Base-by-base conservation (phyloP, 2,113 vertebrate genomes). In the Psilopogon haemacephalus region DNA sequence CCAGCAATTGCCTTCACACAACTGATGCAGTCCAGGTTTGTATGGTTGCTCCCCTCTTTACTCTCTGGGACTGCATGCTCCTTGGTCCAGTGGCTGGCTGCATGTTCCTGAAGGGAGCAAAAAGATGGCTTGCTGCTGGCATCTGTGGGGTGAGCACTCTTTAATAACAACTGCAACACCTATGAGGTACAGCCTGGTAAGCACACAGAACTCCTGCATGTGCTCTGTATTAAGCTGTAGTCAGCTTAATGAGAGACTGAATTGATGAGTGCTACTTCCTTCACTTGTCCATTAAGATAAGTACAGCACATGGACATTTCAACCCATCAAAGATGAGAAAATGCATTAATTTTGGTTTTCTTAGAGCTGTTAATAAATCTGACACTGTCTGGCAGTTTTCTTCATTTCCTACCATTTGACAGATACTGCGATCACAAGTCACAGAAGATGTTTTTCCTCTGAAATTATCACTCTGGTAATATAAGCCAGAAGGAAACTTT, bases 311-410 rank as follows among this genome's bases (percentile, higher is more conserved):
- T 85, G 97, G 96, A 94, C 95, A 89, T 88, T 92, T 86, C 95
- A 96, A 87, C 93, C 94, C 95, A 97, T 96, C 95, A 97, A 96
- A 97, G 96, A 97, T 28, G 78, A 97, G 97, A 97, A 97, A 94
- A 95, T 28, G 94, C 97, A 97, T 98, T 97, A 96, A 97, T 98
- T 97, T 97, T 90, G 90, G 70, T 95, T 95, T 97, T 97, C 91
- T 93, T 91, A 90, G 91, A 95, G 92, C 69, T 89, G 97, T 96
- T 97, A 97, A 97, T 97, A 98, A 97, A 97, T 97, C 97, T 97
- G 96, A 98, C 96, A 95, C 97, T 95, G 96, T 97, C 97, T 97
- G 94, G 97, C 97, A 97, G 96, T 97, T 97, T 98, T 97, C 96
- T 97, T 97, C 97, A 97, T 97, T 98, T 97, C 95, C 93, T 90